A percentile compares a stretch with the other conserved stretches of the same genome.
These are phyloP conservation scores for Eleutherodactylus coqui DNA, from an alignment of 2,797 vertebrate genomes.

Conservation along the genomic window DNA sequence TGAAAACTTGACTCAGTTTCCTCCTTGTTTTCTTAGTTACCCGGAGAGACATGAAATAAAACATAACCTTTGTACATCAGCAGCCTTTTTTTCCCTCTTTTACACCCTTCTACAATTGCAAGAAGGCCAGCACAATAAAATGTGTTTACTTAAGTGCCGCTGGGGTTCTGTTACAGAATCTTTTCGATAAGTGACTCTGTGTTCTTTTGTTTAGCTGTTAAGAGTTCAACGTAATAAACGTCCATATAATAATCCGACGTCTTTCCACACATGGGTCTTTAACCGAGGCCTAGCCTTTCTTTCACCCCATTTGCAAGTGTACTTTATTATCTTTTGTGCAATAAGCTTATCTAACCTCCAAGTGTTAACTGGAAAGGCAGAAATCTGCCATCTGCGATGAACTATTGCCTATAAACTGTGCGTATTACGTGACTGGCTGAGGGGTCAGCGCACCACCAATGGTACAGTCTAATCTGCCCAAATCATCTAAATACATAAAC, in stretches of 20 bases:
- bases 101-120: conserved; percentile 35
- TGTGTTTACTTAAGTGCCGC: conserved; percentile 25
- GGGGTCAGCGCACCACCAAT: not conserved
- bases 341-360: conserved; percentile 20
- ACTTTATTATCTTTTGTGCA: conserved; percentile 28
- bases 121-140: conserved; percentile 54
- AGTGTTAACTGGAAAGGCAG: not conserved
- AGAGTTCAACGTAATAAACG: conserved; percentile 51
- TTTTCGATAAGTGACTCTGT: conserved; percentile 46
- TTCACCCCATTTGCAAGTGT: conserved; percentile 48
- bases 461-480: not conserved
- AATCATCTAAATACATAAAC: too few species aligned
- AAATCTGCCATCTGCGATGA: not conserved
- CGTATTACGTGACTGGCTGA: not conserved
- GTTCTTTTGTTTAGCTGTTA: conserved; percentile 53
- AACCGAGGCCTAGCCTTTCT: conserved; percentile 42
- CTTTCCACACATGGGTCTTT: conserved; percentile 32
- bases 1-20: not conserved
- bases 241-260: conserved; percentile 32
- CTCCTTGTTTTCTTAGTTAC: conserved; percentile 33
- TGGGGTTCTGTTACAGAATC: conserved; percentile 34
- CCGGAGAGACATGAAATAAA: conserved; percentile 50
- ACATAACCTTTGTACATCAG: conserved; percentile 35
- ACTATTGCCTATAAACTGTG: not conserved
- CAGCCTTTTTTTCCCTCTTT: not conserved